phyloP scores from a whole-genome alignment of 2,888 invertebrate genomes.

The Schrankia costaestrigalis region DNA sequence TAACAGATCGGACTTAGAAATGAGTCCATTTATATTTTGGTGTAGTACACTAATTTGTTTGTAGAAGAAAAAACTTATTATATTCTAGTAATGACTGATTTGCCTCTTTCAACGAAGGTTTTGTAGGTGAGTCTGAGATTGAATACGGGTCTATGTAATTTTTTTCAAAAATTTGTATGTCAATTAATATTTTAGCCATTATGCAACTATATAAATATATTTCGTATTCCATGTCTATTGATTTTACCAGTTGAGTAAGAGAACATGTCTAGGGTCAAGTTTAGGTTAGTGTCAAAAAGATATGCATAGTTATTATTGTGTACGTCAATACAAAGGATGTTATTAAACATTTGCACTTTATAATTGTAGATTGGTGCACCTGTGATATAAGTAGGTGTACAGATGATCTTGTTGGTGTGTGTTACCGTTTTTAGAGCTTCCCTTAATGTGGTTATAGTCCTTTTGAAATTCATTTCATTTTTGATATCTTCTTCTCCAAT shows the following conservation, averaged over 20 bases:
- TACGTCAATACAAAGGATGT: constrained; percentile 2
- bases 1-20: too few relatives aligned
- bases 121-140: too few relatives aligned
- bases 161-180: too few relatives aligned
- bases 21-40: too few relatives aligned
- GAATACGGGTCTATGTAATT: too few relatives aligned
- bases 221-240: constrained; percentile 4
- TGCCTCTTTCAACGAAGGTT: too few relatives aligned
- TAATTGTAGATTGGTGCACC: constrained; percentile 11
- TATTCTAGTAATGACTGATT: too few relatives aligned
- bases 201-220: too few relatives aligned
- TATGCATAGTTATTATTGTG: constrained; percentile 1
- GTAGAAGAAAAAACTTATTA: too few relatives aligned
- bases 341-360: constrained; percentile 11
- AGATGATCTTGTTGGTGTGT: constrained; percentile 8
- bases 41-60: too few relatives aligned
- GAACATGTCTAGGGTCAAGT: constrained; percentile 4
- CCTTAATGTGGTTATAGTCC: neutral
- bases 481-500: neutral
- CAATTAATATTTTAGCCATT: too few relatives aligned
- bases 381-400: constrained; percentile 9
- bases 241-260: constrained; percentile 7
- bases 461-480: neutral
- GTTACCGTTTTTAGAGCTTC: neutral
- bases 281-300: constrained; percentile 1